Evolutionary conservation across 2,888 invertebrate genomes (phyloP).

Genomic region (Cynaeus angustus): DNA sequence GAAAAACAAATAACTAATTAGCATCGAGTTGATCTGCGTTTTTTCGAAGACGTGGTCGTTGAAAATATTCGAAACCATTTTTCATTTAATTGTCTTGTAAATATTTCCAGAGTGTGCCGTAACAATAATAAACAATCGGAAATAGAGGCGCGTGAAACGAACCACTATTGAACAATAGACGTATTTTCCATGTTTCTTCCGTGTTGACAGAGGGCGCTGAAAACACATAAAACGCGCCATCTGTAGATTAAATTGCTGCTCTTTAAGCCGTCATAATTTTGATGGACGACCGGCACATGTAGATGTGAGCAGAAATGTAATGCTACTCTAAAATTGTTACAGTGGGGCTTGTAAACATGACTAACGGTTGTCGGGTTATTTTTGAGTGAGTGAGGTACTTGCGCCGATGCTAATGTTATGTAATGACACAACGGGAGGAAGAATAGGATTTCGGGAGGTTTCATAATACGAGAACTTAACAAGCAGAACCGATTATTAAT

Average conservation of each 20-base stretch:
- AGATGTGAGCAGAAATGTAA: slow-evolving; percentile 17
- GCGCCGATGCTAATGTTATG: slow-evolving; percentile 22
- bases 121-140: slow-evolving; percentile 49
- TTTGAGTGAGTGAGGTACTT: slow-evolving; percentile 33
- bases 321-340: slow-evolving; percentile 38
- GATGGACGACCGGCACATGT: slow-evolving; percentile 26
- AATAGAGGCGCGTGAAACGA: slow-evolving; percentile 42
- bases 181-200: slow-evolving; percentile 17
- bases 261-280: slow-evolving; percentile 8
- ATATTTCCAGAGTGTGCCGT: slow-evolving; percentile 46
- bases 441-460: not conserved
- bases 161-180: slow-evolving; percentile 6
- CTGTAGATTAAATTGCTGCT: not conserved
- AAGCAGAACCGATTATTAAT: not conserved
- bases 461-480: not conserved
- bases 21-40: slow-evolving; percentile 14
- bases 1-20: slow-evolving; percentile 33
- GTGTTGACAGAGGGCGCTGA: slow-evolving; percentile 33
- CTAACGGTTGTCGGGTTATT: slow-evolving; percentile 32
- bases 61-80: slow-evolving; percentile 19
- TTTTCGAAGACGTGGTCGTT: slow-evolving; percentile 3
- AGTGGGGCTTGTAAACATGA: slow-evolving; percentile 31
- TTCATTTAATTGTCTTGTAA: slow-evolving; percentile 41
- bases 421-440: slow-evolving; percentile 17
- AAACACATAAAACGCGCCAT: slow-evolving; percentile 8